Base-by-base conservation (phyloP, 37 sponge, comb jelly and placozoan genomes). In the Sycon ciliatum region DNA sequence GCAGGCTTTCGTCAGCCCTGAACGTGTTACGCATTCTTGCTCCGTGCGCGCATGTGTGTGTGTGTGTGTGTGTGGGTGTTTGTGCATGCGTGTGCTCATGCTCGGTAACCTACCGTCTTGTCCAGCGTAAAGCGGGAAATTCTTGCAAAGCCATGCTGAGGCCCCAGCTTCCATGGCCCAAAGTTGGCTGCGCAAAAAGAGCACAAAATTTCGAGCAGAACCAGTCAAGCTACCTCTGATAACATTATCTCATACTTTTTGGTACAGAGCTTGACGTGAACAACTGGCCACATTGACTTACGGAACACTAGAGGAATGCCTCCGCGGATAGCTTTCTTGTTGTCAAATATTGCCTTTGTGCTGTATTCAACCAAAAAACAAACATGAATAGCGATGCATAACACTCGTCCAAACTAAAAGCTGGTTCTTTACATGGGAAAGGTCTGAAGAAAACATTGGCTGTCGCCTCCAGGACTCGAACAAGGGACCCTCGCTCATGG, bases 91-190 rank as follows among this genome's bases (percentile, higher is more conserved):
- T n/a, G n/a, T n/a, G n/a, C n/a, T n/a, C n/a, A n/a, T n/a, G n/a
- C n/a, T n/a, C n/a, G n/a, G n/a, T n/a, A n/a, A n/a, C n/a, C n/a
- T n/a, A n/a, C n/a, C n/a, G n/a, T n/a, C n/a, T 68, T 34, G 18
- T 13, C 70, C 11, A 68, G 24, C 9, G 29, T 32, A 89, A 89
- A 93, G 39, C 57, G 73, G 9, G 81, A 73, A 23, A 72, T 93
- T 32, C 94, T 71, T 34, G 86, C 89, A 80, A 93, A 93, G 28
- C 94, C 94, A 73, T 93, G 94, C 66, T 93, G 89, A 22, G 94
- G 94, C 13, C 94, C 94, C 34, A 82, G 62, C 7, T 89, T 86
- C 94, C 94, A 93, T 1, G 84, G 72, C 9, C 94, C 94, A 79
- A 93, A 93, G 32, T 86, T 78, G 65, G 94, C 91, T 90, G 62